Percentiles rank a stretch among this genome's conserved stretches.
These are phyloP conservation scores for Sympetrum striolatum DNA, from an alignment of 2,888 invertebrate species.

Conservation along the genomic window DNA sequence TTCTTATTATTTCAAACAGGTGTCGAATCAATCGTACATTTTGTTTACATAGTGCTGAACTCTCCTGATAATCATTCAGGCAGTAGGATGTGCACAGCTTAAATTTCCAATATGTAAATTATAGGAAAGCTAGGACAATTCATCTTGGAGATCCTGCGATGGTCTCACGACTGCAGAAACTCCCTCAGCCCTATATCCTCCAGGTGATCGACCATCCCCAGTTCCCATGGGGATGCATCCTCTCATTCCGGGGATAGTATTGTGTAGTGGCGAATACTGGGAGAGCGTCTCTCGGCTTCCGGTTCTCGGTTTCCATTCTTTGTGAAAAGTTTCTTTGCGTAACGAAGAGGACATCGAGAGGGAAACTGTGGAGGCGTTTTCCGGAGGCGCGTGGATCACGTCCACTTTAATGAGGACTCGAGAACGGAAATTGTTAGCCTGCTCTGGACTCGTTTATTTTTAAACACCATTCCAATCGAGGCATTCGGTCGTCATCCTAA, in stretches of 20 bases:
- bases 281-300: conserved; percentile 22
- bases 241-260: neutral
- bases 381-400: neutral
- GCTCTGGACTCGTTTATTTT: neutral
- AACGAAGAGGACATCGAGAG: conserved; percentile 11
- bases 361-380: neutral
- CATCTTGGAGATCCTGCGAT: neutral
- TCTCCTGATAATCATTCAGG: no score
- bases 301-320: conserved; percentile 38
- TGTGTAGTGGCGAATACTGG: neutral
- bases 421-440: neutral
- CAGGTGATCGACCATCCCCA: neutral
- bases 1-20: no score
- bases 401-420: neutral
- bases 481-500: neutral
- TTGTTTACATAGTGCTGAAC: no score
- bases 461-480: neutral
- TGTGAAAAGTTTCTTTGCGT: conserved; percentile 40
- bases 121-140: no score
- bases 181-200: neutral
- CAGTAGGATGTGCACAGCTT: no score
- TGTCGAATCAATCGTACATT: no score
- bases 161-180: neutral
- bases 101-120: no score
- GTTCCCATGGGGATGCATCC: conserved; percentile 13